These are phyloP conservation scores for Paedocypris sp. DNA, from an alignment of 2,113 vertebrate species.

Conservation along the genomic window DNA sequence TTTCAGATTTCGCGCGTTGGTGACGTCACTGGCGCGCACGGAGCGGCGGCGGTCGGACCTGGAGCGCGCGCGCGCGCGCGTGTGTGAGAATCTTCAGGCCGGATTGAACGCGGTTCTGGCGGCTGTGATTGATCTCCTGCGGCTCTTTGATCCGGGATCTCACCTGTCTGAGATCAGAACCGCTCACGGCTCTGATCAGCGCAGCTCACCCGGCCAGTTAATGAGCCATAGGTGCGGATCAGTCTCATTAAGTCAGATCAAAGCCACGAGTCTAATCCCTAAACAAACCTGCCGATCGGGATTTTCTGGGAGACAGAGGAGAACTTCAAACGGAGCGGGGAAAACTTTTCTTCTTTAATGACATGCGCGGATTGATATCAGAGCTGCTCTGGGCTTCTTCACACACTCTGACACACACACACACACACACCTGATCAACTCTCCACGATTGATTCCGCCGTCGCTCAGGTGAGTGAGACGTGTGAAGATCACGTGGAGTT, in stretches of 20 bases:
- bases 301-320: constrained; percentile 40
- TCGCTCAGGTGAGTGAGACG: too few relatives aligned
- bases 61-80: too few relatives aligned
- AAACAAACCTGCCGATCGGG: constrained; percentile 67
- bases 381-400: too few relatives aligned
- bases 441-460: not conserved
- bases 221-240: constrained; percentile 58
- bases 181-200: constrained; percentile 70
- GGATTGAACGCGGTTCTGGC: constrained; percentile 57
- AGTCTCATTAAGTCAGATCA: constrained; percentile 70
- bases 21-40: not conserved
- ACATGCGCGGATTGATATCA: constrained; percentile 37
- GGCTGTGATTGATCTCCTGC: constrained; percentile 61
- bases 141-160: constrained; percentile 60
- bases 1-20: constrained; percentile 37
- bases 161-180: constrained; percentile 60
- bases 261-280: constrained; percentile 58
- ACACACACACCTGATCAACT: not conserved
- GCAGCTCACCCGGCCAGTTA: constrained; percentile 48
- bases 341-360: constrained; percentile 41
- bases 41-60: too few relatives aligned
- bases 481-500: too few relatives aligned
- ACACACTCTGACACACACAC: not conserved
- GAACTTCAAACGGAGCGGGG: constrained; percentile 27
- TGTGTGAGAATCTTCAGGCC: constrained; percentile 67